Conservation (phyloP, 2,888 invertebrate species). For the Muschampia plurimacula region DNA sequence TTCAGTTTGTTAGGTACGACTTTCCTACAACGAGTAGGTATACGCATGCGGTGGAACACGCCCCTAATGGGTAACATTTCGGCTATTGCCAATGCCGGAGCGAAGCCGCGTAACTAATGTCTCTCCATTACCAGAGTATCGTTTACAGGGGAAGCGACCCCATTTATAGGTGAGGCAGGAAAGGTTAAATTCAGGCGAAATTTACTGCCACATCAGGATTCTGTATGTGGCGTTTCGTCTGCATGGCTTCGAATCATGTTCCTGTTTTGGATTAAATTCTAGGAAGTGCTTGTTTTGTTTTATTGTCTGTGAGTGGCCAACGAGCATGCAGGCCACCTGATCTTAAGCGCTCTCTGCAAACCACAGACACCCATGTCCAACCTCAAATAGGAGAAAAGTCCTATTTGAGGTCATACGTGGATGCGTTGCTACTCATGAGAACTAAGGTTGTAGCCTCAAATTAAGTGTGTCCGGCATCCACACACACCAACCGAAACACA, state of each 20-base stretch:
- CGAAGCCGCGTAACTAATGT: slow-evolving; percentile 55
- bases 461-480: too few relatives aligned
- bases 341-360: too few relatives aligned
- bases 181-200: slow-evolving; percentile 28
- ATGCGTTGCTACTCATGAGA: too few relatives aligned
- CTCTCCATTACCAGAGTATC: slow-evolving; percentile 56
- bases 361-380: too few relatives aligned
- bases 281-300: not conserved
- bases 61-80: slow-evolving; percentile 38
- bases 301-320: too few relatives aligned
- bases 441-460: too few relatives aligned
- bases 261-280: not conserved
- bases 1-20: not conserved
- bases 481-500: too few relatives aligned
- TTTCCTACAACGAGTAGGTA: too few relatives aligned
- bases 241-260: not conserved
- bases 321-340: too few relatives aligned
- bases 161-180: slow-evolving; percentile 44
- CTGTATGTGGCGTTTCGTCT: not conserved
- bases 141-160: slow-evolving; percentile 49
- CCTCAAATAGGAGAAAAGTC: too few relatives aligned
- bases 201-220: slow-evolving; percentile 9
- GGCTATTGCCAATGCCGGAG: slow-evolving; percentile 38
- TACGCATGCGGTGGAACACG: slow-evolving; percentile 19
- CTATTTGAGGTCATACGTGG: too few relatives aligned